A percentile compares a stretch with the other conserved stretches of the same genome.
phyloP scores from a whole-genome alignment of 1,140 invertebrate genomes.

The Macrobrachium nipponense region DNA sequence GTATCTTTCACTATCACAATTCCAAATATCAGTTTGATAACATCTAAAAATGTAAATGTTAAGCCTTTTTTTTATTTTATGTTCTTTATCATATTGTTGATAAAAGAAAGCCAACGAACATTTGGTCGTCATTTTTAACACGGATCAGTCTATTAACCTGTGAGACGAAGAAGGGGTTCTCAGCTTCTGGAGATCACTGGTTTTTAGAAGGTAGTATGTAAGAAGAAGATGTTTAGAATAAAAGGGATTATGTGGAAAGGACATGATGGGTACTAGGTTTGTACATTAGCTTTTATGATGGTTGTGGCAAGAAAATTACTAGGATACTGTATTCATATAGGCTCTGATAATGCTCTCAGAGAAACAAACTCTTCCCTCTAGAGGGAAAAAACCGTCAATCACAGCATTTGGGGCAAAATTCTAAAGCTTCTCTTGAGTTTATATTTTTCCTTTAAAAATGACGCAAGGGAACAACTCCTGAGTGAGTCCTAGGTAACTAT shows the following conservation, averaged over 20 bases:
- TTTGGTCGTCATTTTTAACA: too few relatives aligned
- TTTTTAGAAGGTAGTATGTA: too few relatives aligned
- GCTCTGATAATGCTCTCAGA: slow-evolving; percentile 40
- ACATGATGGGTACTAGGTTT: slow-evolving; percentile 21
- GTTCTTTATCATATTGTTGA: too few relatives aligned
- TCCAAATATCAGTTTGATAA: too few relatives aligned
- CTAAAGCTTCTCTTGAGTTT: slow-evolving; percentile 22
- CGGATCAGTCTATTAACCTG: background rate
- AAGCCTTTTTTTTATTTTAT: too few relatives aligned
- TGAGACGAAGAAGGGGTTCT: background rate
- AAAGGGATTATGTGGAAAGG: background rate
- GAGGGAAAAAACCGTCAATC: slow-evolving; percentile 31
- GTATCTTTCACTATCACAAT: background rate
- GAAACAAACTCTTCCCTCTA: slow-evolving; percentile 31
- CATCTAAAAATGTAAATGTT: too few relatives aligned
- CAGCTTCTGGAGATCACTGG: too few relatives aligned
- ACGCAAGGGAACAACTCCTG: slow-evolving; percentile 5
- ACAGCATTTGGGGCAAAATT: slow-evolving; percentile 37
- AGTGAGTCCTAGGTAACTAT: slow-evolving; percentile 4
- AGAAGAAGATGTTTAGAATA: background rate
- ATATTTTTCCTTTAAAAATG: background rate
- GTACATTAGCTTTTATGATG: slow-evolving; percentile 32
- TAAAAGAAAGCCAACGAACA: too few relatives aligned
- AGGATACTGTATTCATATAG: slow-evolving; percentile 22
- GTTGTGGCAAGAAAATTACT: slow-evolving; percentile 10